Evolutionary conservation across 2,888 invertebrate species (phyloP), one percentile per base, ranked within the genome.

Genomic region (Plebejus anna): DNA sequence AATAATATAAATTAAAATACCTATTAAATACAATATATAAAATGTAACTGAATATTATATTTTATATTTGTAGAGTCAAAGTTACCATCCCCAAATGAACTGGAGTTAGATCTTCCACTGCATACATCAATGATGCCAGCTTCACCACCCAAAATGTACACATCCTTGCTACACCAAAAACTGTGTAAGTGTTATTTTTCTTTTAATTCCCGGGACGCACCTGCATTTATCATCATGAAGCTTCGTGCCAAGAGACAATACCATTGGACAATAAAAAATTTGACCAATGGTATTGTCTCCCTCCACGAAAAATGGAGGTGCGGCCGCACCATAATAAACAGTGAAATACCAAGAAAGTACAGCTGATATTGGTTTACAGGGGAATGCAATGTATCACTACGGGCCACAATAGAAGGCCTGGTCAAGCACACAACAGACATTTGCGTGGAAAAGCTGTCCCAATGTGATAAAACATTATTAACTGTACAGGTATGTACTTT

Each of bases 371-470:
- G n/a, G 6, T 66, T 78, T 79, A 1, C 81, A 92, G 92, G 92
- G 92, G 92, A 92, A 80, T 90, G 90, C 70, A 92, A 92, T 36
- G 84, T 92, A 0, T 89, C 89, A 0, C 82, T 92, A 1, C 82
- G 90, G 0, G 91, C 92, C 0, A 89, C 88, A 0, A 78, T 92
- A 0, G 91, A 92, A 73, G 90, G 90, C 0, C 77, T 92, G 0
- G 84, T 90, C 11, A 87, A 83, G 72, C 89, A 92, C 75, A 90
- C 92, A 0, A 88, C 89, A 0, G 89, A 89, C 0, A 89, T 92
- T 76, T 87, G 92, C 0, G 89, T 89, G 0, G 92, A 91, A 51
- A 92, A 92, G 75, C 80, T 93, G 1, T 86, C 87, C 0, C 81
- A 85, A 2, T 86, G 90, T 1, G 92, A 92, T 71, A 91, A 87